Evolutionary conservation across 2,888 invertebrate genomes (phyloP).

Genomic region (Rhabditoides inermis): DNA sequence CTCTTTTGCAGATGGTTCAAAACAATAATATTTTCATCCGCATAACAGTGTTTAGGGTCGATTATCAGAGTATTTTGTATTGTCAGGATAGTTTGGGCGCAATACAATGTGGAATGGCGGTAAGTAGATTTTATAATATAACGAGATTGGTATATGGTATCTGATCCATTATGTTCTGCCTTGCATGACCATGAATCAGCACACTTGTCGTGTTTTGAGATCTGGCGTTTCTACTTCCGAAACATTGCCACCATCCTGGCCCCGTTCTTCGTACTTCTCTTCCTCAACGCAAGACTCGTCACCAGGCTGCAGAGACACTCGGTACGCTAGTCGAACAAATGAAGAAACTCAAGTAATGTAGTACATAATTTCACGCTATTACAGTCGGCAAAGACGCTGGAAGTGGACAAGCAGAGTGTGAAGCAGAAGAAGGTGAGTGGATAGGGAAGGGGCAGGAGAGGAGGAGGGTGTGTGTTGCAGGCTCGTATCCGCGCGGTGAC

Average conservation of each 20-base stretch:
- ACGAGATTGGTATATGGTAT: too few relatives aligned
- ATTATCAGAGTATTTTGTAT: too few relatives aligned
- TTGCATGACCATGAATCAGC: too few relatives aligned
- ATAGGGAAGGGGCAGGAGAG: neutral
- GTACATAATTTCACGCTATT: too few relatives aligned
- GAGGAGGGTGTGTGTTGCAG: slow-evolving; percentile 5
- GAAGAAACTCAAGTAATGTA: neutral
- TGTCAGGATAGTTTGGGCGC: too few relatives aligned
- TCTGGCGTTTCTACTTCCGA: slow-evolving; percentile 5
- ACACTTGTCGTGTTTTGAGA: neutral
- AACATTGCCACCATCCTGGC: slow-evolving; percentile 31
- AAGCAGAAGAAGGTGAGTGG: slow-evolving; percentile 26
- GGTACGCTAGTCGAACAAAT: neutral
- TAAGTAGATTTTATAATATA: too few relatives aligned
- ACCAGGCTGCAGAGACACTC: slow-evolving; percentile 4
- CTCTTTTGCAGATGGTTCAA: too few relatives aligned
- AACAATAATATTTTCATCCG: too few relatives aligned
- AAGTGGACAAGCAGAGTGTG: slow-evolving; percentile 30
- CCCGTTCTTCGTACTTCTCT: slow-evolving; percentile 32
- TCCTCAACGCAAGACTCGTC: slow-evolving; percentile 22
- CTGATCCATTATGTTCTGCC: too few relatives aligned
- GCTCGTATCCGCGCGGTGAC: slow-evolving; percentile 33
- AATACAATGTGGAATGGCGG: too few relatives aligned
- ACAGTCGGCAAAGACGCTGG: too few relatives aligned
- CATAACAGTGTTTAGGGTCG: too few relatives aligned